These are phyloP conservation scores for Grantiella picta DNA, from an alignment of 2,113 vertebrate species.

Conservation along the genomic window DNA sequence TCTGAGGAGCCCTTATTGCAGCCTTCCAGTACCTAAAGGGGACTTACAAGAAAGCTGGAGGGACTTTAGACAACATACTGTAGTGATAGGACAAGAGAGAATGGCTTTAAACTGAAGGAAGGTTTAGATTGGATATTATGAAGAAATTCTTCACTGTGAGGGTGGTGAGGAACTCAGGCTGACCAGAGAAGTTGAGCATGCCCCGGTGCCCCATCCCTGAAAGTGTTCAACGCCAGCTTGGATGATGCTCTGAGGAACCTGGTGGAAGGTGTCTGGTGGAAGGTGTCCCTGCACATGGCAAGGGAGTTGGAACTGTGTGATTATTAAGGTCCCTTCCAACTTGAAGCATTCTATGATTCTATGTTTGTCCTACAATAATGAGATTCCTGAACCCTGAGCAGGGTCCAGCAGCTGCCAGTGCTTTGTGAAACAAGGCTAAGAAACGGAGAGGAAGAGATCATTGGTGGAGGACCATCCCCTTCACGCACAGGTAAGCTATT, in stretches of 20 bases:
- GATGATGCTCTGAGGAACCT: neutral
- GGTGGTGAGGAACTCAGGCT: neutral
- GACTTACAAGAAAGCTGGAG: neutral
- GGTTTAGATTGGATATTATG: neutral
- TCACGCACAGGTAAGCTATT: neutral
- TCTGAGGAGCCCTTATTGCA: neutral
- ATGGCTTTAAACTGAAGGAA: neutral
- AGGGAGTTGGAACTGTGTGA: neutral
- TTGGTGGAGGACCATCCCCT: neutral
- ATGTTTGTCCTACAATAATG: neutral
- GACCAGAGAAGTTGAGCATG: neutral
- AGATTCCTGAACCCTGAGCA: neutral
- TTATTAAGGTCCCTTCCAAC: neutral
- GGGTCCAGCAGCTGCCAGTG: neutral
- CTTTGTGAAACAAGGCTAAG: neutral
- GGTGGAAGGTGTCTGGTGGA: neutral
- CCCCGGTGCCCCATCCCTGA: no score
- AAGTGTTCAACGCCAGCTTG: neutral
- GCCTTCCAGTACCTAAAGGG: neutral
- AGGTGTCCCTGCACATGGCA: neutral
- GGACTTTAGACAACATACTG: neutral
- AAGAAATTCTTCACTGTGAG: neutral
- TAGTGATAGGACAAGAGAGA: neutral
- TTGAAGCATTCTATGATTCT: neutral
- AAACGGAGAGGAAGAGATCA: neutral